Conservation (phyloP, 2,797 vertebrate species). For the Odontamblyopus lacepedii region DNA sequence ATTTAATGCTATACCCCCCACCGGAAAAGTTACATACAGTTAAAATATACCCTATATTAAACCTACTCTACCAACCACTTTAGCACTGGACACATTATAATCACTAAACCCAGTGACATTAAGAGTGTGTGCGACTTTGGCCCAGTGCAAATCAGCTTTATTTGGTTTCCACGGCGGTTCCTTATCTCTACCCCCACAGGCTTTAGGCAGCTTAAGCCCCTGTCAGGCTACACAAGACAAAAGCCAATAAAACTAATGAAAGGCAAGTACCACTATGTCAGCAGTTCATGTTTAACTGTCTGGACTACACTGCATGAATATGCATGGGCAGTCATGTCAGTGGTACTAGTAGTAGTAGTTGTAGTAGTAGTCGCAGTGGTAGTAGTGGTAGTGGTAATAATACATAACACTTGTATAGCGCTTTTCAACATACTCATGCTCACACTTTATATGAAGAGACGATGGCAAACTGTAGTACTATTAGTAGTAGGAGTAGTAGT, state of each 20-base stretch:
- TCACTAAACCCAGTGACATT: slow-evolving; percentile 47
- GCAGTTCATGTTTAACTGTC: slow-evolving; percentile 46
- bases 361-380: not conserved
- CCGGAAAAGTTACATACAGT: too few relatives aligned
- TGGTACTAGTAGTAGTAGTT: not conserved
- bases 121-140: slow-evolving; percentile 51
- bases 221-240: slow-evolving; percentile 48
- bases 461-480: too few relatives aligned
- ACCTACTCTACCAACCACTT: not conserved
- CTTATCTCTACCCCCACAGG: slow-evolving; percentile 62
- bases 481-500: too few relatives aligned
- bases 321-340: not conserved
- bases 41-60: not conserved
- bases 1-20: too few relatives aligned
- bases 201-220: slow-evolving; percentile 52
- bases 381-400: not conserved
- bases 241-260: slow-evolving; percentile 43
- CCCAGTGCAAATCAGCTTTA: slow-evolving; percentile 67
- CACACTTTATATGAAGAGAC: too few relatives aligned
- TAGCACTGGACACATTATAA: slow-evolving; percentile 37
- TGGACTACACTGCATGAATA: not conserved
- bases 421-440: too few relatives aligned
- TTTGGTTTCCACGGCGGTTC: slow-evolving; percentile 58
- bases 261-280: slow-evolving; percentile 46
- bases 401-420: too few relatives aligned